Base-by-base conservation (phyloP, 30 jellyfish, hydroid and myxozoan species). In the Hydractinia echinata region DNA sequence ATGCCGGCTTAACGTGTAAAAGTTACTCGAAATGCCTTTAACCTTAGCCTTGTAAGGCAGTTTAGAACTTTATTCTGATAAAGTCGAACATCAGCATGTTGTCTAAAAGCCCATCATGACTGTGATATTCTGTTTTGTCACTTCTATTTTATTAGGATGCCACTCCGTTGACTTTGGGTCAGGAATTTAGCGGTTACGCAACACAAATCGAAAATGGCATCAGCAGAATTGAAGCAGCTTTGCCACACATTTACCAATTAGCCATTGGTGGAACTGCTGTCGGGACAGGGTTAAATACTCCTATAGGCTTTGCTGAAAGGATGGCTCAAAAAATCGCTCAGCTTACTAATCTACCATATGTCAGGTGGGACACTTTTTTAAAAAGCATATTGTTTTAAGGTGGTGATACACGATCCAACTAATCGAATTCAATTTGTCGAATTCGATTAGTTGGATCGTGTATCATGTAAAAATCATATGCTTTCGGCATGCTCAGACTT, bases 191-290 rank as follows among this genome's bases (percentile, higher is more conserved):
- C 67, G 99, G 96, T 18, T 94, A 94, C 76, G 96, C 83, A 1
- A 88, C 97, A 14, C 99, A 94, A 56, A 60, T 94, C 51, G 96
- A 94, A 54, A 73, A 94, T 76, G 99, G 97, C 10, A 85, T 94
- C 74, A 68, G 68, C 19, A 79, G 99, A 50, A 77, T 94, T 20
- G 97, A 94, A 67, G 95, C 88, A 6, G 82, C 99, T 11, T 77
- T 94, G 79, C 99, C 99, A 76, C 82, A 96, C 16, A 92, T 94
- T 11, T 94, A 94, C 77, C 95, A 94, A 56, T 73, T 94, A 18
- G 99, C 99, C 51, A 94, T 94, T 61, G 99, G 99, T 21, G 99
- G 99, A 48, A 94, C 99, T 7, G 99, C 99, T 49, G 99, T 94
- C 55, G 99, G 99, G 21, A 94, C 99, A 5, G 99, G 99, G 49